These are phyloP conservation scores for Cantharis lateralis DNA, from an alignment of 2,888 invertebrate genomes.

Conservation along the genomic window DNA sequence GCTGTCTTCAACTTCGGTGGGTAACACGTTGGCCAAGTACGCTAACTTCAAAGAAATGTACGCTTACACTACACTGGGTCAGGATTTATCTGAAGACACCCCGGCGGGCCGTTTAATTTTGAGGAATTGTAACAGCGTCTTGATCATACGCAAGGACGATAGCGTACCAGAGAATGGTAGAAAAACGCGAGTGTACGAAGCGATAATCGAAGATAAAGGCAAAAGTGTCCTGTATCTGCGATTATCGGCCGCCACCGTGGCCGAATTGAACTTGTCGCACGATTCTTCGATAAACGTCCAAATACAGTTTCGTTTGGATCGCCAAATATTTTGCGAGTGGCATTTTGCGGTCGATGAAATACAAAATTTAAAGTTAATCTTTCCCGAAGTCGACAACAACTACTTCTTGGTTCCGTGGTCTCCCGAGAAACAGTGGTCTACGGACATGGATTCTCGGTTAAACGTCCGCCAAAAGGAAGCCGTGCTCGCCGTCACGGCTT, in stretches of 20 bases:
- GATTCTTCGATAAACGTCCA: slow-evolving; percentile 70
- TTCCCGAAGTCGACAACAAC: slow-evolving; percentile 68
- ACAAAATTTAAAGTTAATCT: slow-evolving; percentile 70
- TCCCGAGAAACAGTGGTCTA: slow-evolving; percentile 70
- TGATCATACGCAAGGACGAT: slow-evolving; percentile 53
- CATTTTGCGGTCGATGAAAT: slow-evolving; percentile 80
- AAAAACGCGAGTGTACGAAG: slow-evolving; percentile 70
- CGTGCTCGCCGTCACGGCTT: slow-evolving; percentile 74
- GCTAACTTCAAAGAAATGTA: slow-evolving; percentile 77
- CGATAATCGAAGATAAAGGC: slow-evolving; percentile 74
- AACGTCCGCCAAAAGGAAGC: slow-evolving; percentile 82
- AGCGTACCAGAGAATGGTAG: slow-evolving; percentile 13
- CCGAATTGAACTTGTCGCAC: slow-evolving; percentile 62
- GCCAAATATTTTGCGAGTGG: slow-evolving; percentile 83
- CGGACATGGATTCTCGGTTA: slow-evolving; percentile 64
- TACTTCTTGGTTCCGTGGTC: slow-evolving; percentile 71
- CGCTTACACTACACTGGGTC: slow-evolving; percentile 71
- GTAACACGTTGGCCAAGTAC: slow-evolving; percentile 75
- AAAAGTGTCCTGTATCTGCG: slow-evolving; percentile 78
- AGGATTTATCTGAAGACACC: slow-evolving; percentile 81
- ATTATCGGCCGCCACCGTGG: slow-evolving; percentile 69
- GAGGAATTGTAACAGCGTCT: slow-evolving; percentile 74
- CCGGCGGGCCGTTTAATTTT: slow-evolving; percentile 78
- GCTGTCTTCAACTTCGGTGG: slow-evolving; percentile 69
- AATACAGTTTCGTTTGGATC: slow-evolving; percentile 80